Evolutionary conservation across 2,113 vertebrate species (phyloP), one percentile per base, ranked within the genome.

Genomic region (Galeopterus variegatus): DNA sequence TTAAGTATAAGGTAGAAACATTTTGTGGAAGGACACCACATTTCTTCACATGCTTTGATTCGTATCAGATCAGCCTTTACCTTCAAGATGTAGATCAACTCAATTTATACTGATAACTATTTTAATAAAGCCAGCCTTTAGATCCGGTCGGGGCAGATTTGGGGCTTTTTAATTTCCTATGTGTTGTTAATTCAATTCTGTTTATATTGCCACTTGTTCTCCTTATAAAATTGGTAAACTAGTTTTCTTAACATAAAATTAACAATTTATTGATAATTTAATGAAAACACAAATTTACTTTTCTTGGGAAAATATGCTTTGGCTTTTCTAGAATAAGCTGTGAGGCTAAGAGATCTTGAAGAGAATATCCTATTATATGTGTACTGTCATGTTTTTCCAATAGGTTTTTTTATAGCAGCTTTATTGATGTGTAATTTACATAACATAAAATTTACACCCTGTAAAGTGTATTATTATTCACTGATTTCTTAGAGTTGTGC

Each of bases 1-100:
- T 52, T 69, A 82, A 84, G 36, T 64, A 86, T 85, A 50, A 36
- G 19, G 28, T 86, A 64, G 86, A 58, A 90, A 93, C 58, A 58
- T 50, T 85, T 64, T 79, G 10, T 90, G 45, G 81, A 65, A 58
- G 70, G 52, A n/a, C 26, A 73, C 33, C 21, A 67, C 8, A 67
- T 95, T 94, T 88, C 62, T 72, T 85, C 70, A 65, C 5, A 56
- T 97, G 14, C 62, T 77, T 88, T 88, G 64, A 50, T 85, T 85
- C n/a, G 31, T 70, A 75, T 26, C 54, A 88, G 50, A 58, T 92
- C 33, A 88, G 1, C 36, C 73, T 77, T 64, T 81, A 24, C 50
- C 70, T 91, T 79, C 41, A 91, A 67, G 28, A 65, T 87, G 33
- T 45, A 87, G 72, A 70, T 50, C n/a, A 24, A 1, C 24, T 93